Base-by-base conservation (phyloP, 2,113 vertebrate genomes). In the Ptilonorhynchus violaceus region DNA sequence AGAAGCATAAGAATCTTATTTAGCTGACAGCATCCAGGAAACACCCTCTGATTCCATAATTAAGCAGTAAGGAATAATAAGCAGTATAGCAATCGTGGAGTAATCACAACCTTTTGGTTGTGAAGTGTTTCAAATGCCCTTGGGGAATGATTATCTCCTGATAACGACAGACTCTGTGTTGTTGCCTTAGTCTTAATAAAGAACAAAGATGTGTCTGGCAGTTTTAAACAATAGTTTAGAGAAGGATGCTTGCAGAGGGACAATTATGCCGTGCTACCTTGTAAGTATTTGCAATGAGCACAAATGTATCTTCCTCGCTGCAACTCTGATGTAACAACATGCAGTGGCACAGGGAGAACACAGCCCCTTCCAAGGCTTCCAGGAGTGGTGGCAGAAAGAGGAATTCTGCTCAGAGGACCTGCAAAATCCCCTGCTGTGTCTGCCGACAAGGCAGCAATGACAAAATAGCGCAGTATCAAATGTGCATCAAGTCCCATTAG, bases 1-100 rank as follows among this genome's bases (percentile, higher is more conserved):
- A 94, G 86, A 88, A 87, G 78, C 70, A 60, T 39, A 30, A 93
- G 59, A 93, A 75, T 50, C 50, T 77, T 58, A 87, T 46, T 70
- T 85, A 91, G 93, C 53, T 53, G 64, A 86, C 69, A 93, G 84
- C 62, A 89, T 79, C 85, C 87, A 93, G 72, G 82, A 96, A 94
- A 89, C 88, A 91, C 44, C 41, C 52, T 73, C 78, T 55, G 44
- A 64, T 55, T 83, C 84, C 82, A 81, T 89, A 96, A 96, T 97
- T 97, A 97, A 96, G 92, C 92, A 96, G 93, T 64, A 95, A 97
- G 82, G 76, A 97, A 95, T 96, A 94, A 94, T 92, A 95, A 96
- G 85, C 87, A 94, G 95, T 75, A 72, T 9, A 78, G 95, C 91
- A 97, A 97, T 94, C 20, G 39, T 73, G 82, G 85, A 94, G 85